These are phyloP conservation scores for Eira barbara DNA, from an alignment of 2,113 vertebrate genomes.

Conservation along the genomic window DNA sequence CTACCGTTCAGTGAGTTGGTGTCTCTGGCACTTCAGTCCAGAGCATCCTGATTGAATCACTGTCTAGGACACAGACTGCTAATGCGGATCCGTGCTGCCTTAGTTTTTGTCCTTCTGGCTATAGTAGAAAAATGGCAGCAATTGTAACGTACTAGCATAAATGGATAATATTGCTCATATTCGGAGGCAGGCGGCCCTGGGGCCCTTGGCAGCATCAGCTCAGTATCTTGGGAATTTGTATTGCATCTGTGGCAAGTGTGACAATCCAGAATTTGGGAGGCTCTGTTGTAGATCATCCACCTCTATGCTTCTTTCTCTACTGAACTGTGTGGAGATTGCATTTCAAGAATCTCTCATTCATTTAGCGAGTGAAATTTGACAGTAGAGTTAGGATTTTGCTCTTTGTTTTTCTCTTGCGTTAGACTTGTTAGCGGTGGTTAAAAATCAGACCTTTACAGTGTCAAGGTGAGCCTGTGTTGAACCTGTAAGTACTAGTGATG, in stretches of 20 bases:
- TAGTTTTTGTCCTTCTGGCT: not conserved
- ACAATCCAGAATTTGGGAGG: not conserved
- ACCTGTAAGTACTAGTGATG: not conserved
- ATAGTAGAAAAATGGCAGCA: not conserved
- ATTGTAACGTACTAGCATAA: not conserved
- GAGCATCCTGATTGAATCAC: not conserved
- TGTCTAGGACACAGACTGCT: not conserved
- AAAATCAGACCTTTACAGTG: not conserved
- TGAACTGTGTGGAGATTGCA: not conserved
- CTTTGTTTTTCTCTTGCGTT: not conserved
- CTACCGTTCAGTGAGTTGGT: not conserved
- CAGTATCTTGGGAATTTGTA: not conserved
- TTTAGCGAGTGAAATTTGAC: not conserved
- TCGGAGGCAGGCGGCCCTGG: not conserved
- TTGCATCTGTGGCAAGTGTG: too few relatives aligned
- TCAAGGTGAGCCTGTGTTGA: not conserved
- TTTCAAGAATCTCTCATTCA: not conserved
- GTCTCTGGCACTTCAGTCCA: not conserved
- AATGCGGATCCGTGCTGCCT: not conserved
- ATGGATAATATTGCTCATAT: not conserved
- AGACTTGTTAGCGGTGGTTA: not conserved
- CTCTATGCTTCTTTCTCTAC: not conserved
- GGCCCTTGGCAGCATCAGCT: not conserved
- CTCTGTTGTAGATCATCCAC: too few relatives aligned
- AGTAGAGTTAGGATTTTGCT: not conserved